Evolutionary conservation across 2,888 invertebrate species (phyloP), one percentile per base, ranked within the genome.

Genomic region (Acronicta psi): DNA sequence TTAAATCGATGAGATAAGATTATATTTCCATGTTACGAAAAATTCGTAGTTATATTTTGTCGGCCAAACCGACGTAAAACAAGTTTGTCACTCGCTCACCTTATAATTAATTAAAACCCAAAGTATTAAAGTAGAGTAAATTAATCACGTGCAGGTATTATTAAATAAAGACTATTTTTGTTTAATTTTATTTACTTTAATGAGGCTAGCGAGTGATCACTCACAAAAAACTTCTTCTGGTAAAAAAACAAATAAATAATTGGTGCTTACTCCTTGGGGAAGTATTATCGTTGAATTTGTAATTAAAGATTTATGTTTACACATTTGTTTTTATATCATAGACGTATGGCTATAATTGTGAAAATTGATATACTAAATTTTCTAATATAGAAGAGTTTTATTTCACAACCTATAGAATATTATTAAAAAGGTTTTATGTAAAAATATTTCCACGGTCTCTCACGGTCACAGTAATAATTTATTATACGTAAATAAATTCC

Each of bases 331-430:
- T 85, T 85, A 82, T 87, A 80, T 83, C 73, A 82, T 86, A 87
- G 83, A 82, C 81, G 62, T 74, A 86, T 86, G 82, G 82, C 83
- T 90, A 86, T 88, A 76, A 87, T 89, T 91, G 87, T 90, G 84
- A 86, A 90, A 90, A 88, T 86, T 88, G 84, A 90, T 86, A 89
- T 87, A 93, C 91, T 89, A 92, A 90, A 91, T 91, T 92, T 93
- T 92, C 85, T 91, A 92, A 89, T 90, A 84, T 58, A 79, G 51
- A 58, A 49, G 82, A 57, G 84, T 89, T 90, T 90, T 83, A 88
- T 88, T 89, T 83, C 20, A 47, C 45, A 49, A 62, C 70, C 53
- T 67, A 36, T 49, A 25, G 25, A n/a, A 8, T 29, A 16, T 13
- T 13, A 31, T 13, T 2, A 5, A 11, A 13, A 31, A 31, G 3